Base-by-base conservation (phyloP, 2,113 vertebrate genomes). In the Tachuris rubrigastra region DNA sequence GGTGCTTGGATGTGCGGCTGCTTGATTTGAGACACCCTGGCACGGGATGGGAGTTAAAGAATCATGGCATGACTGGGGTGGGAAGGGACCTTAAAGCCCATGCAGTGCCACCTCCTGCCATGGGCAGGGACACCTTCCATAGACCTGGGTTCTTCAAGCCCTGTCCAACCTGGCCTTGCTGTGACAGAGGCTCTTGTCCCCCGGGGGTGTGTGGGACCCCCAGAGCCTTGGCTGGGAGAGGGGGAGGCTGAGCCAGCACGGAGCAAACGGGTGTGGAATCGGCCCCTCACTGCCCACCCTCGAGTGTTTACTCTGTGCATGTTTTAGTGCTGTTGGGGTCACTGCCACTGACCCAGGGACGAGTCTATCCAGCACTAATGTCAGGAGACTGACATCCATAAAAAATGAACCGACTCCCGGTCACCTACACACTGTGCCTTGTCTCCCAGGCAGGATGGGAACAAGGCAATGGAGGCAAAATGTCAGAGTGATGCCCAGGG, bases 301-400 rank as follows among this genome's bases (percentile, higher is more conserved):
- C 9, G 72, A 95, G 92, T 92, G 83, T 96, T 97, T 96, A 93
- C 56, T 89, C 73, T 91, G 89, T 12, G 68, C 90, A 41, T 94
- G 69, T 91, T 93, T 95, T 67, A 95, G 92, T 53, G 78, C 82
- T 66, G 74, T 80, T 71, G 73, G 83, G 93, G 90, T 96, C 95
- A 87, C 62, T 95, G 86, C 72, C 83, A 14, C 75, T 94, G 77
- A 90, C 79, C 87, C 92, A 56, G 60, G 87, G 69, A 67, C 87
- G n/a, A 53, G 80, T 82, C 87, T 69, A n/a, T 95, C 85, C 55
- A 25, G 12, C 56, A 8, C 73, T 65, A 8, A 58, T 62, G 88
- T 89, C 90, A 93, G n/a, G 93, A 95, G 53, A 87, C 68, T 90
- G 83, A 87, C 82, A 88, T 30, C 46, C 79, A 62, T 75, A 92